phyloP scores from a whole-genome alignment of 2,888 invertebrate species.

The Noctua janthina region DNA sequence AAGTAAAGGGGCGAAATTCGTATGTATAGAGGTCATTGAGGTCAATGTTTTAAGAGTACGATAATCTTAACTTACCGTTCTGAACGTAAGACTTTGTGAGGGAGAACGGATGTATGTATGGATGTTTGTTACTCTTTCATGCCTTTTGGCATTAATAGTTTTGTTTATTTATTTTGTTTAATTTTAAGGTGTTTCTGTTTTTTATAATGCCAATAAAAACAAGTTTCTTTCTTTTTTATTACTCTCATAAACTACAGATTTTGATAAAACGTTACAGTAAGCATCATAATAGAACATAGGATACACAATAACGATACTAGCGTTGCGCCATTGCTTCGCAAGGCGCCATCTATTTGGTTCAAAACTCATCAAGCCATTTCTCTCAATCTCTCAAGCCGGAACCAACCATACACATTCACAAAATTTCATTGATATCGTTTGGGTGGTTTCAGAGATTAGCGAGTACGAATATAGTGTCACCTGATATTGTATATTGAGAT shows the following conservation, averaged over 20 bases:
- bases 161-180: no score
- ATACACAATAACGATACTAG: not conserved
- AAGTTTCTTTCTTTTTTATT: no score
- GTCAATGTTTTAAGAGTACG: not conserved
- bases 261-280: not conserved
- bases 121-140: not conserved
- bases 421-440: no score
- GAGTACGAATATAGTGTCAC: no score
- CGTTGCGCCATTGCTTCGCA: not conserved
- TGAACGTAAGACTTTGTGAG: not conserved
- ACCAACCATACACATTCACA: not conserved
- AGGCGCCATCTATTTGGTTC: not conserved
- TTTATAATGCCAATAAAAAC: no score
- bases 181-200: no score
- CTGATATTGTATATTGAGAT: no score
- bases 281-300: no score
- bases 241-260: not conserved
- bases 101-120: not conserved
- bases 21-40: constrained; percentile 4
- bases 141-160: no score
- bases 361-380: not conserved
- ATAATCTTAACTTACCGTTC: not conserved
- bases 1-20: not conserved
- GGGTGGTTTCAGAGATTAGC: no score
- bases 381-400: not conserved